These are phyloP conservation scores for Caloenas nicobarica DNA, from an alignment of 2,113 vertebrate genomes.

Conservation along the genomic window DNA sequence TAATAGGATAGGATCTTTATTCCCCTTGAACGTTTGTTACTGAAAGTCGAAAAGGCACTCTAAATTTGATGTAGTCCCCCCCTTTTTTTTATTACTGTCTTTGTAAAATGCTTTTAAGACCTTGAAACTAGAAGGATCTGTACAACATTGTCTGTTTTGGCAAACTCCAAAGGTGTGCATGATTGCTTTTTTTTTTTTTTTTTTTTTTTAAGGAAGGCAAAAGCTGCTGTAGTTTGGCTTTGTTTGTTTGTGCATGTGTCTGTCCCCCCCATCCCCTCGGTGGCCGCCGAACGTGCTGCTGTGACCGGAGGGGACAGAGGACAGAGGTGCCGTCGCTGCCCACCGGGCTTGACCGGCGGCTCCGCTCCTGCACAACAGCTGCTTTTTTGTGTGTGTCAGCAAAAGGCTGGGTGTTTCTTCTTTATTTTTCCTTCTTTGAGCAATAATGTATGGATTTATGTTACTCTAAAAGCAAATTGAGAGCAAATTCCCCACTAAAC, in stretches of 20 bases:
- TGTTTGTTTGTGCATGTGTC: background rate
- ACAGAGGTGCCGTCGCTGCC: background rate
- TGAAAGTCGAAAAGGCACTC: constrained; percentile 41
- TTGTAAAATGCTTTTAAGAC: constrained; percentile 51
- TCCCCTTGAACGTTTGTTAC: constrained; percentile 25
- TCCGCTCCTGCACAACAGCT: constrained; percentile 18
- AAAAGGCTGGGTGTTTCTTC: background rate
- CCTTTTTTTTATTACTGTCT: background rate
- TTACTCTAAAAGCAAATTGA: background rate
- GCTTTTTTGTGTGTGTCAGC: constrained; percentile 29
- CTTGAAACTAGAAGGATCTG: constrained; percentile 18
- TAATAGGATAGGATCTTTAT: constrained; percentile 53
- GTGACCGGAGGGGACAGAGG: background rate
- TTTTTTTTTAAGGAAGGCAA: background rate
- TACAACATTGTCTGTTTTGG: constrained; percentile 18
- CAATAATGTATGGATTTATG: background rate
- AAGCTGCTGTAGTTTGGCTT: background rate
- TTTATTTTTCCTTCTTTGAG: background rate
- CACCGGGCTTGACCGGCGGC: background rate
- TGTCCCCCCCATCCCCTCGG: background rate
- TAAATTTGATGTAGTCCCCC: background rate
- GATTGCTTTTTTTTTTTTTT: background rate
- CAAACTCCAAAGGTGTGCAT: background rate
- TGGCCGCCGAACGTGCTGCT: background rate
- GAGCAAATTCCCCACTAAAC: background rate